Evolutionary conservation across 1,140 invertebrate genomes (phyloP), one percentile per base, ranked within the genome.

Genomic region (Drosophila sechellia): DNA sequence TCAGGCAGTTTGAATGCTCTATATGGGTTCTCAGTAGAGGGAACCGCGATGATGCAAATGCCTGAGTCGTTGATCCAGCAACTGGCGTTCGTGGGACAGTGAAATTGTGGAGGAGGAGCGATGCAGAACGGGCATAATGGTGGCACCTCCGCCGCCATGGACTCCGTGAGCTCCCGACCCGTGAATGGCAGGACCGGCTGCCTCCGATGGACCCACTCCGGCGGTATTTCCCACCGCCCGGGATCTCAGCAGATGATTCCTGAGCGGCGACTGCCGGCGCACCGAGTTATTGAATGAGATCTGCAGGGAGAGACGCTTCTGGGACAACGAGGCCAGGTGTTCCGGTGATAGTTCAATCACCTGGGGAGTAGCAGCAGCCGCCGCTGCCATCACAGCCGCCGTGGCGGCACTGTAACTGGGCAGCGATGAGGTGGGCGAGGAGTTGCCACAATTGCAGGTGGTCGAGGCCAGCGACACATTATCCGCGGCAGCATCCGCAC

Each of bases 281-380:
- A 91, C 68, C 37, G 81, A 75, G 3, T 79, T 89, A 35, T 91
- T 92, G 40, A 92, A 92, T 66, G 91, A 85, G 76, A 92, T 92
- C 79, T 92, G 91, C 56, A 92, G 73, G 22, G 91, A 92, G 25
- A 92, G 81, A 15, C 91, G 91, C 50, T 92, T 92, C 54, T 92
- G 85, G 43, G 91, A 92, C 25, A 92, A 56, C 1, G 81, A 72
- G 37, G 91, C 86, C 68, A 92, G 63, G 55, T 92, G 91, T 6
- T 92, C 91, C 1, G 91, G 91, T 3, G 83, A 83, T 22, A 92
- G 55, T 59, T 92, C 91, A 20, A 92, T 92, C 46, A 92, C 70
- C 71, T 90, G 91, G 3, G 80, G 54, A n/a, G 78, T 64, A 17
- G 68, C 59, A 56, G 65, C 48, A 13, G 71, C 70, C 5, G 61